Conservation (phyloP, 2,888 invertebrate species). For the Cotesia congregata region DNA sequence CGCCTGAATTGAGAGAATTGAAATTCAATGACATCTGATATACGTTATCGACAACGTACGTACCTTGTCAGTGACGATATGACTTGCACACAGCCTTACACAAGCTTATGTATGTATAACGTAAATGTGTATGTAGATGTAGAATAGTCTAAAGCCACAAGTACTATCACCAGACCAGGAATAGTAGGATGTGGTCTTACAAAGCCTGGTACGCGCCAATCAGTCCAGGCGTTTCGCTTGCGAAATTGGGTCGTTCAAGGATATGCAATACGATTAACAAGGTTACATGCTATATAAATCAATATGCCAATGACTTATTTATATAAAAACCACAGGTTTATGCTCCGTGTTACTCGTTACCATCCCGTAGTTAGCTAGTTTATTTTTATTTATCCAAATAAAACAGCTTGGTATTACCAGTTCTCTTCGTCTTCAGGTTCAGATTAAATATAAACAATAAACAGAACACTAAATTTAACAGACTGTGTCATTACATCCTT, state of each 20-base stretch:
- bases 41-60: not conserved
- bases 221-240: constrained; percentile 21
- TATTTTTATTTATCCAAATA: too few relatives aligned
- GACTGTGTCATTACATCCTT: too few relatives aligned
- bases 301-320: constrained; percentile 37
- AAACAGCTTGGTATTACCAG: too few relatives aligned
- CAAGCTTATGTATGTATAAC: constrained; percentile 8
- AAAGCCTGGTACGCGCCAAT: constrained; percentile 20
- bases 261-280: constrained; percentile 17
- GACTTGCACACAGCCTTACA: not conserved
- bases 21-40: not conserved
- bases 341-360: not conserved
- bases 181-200: constrained; percentile 26
- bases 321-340: not conserved
- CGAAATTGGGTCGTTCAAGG: constrained; percentile 22
- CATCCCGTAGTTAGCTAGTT: not conserved
- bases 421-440: too few relatives aligned
- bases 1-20: not conserved
- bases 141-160: not conserved
- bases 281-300: constrained; percentile 24
- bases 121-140: constrained; percentile 6
- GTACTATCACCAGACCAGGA: constrained; percentile 3
- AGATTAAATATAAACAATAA: too few relatives aligned
- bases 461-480: too few relatives aligned
- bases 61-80: constrained; percentile 8